Percentiles rank a stretch among this genome's conserved stretches.
phyloP scores from a whole-genome alignment of 1,140 invertebrate genomes.

The Cherax destructor region DNA sequence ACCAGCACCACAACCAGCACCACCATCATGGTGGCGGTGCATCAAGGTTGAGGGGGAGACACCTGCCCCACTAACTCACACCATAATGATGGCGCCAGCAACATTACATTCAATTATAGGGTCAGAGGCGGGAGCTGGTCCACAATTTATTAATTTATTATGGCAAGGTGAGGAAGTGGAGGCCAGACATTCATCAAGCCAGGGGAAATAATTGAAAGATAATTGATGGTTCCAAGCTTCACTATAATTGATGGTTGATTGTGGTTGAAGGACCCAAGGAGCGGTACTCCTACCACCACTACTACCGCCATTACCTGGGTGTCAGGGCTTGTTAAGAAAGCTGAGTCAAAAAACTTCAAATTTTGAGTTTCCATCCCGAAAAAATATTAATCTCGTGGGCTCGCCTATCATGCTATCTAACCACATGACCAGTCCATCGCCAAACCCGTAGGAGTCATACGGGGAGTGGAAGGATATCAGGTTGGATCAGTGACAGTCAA shows the following conservation, averaged over 20 bases:
- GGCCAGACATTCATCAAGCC: constrained; percentile 39
- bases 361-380: too few species aligned
- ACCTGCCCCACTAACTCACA: constrained; percentile 44
- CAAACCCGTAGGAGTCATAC: too few species aligned
- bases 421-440: too few species aligned
- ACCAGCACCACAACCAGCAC: too few species aligned
- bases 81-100: constrained; percentile 33
- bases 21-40: too few species aligned
- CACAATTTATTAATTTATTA: constrained; percentile 55
- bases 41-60: neutral
- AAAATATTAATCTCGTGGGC: too few species aligned
- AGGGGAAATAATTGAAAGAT: constrained; percentile 36
- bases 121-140: constrained; percentile 18
- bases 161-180: constrained; percentile 54
- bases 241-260: constrained; percentile 20
- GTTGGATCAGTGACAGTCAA: too few species aligned
- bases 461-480: too few species aligned
- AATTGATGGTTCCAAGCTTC: constrained; percentile 37
- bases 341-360: too few species aligned
- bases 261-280: neutral
- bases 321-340: neutral
- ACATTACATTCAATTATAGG: constrained; percentile 56
- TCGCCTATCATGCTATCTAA: too few species aligned
- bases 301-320: neutral
- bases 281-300: neutral